Base-by-base conservation (phyloP, 1,140 invertebrate species). In the Trichomalopsis sarcophagae region DNA sequence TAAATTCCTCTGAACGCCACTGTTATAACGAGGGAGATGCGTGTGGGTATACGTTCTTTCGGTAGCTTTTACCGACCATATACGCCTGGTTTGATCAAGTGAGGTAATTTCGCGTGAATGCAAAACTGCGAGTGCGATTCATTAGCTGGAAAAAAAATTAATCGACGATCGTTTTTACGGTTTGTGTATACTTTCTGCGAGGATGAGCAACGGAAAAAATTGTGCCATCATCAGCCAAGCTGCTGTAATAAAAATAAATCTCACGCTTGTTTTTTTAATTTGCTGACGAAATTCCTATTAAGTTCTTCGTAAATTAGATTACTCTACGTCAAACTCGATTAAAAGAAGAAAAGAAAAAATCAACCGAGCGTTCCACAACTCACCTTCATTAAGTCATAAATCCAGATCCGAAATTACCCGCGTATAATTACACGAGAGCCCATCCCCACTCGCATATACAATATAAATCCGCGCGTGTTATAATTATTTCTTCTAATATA, bases 381-480 rank as follows among this genome's bases (percentile, higher is more conserved):
- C 36, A 79, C 66, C 9, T 79, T 79, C 73, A 84, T 79, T 71
- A 78, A 84, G 76, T 79, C 82, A 84, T 84, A 79, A 84, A 84
- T 84, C 69, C 62, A 77, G 10, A 77, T 84, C 17, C 71, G 23
- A 79, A 69, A 73, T 84, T 55, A 62, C 23, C 13, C 36, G 21
- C n/a, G 14, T 76, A 82, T 76, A 82, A 82, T 82, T 76, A 30
- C 55, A 76, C 17, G 40, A 9, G 40, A 9, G 17, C 50, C 50
- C 14, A 55, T 62, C 9, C 23, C n/a, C 23, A 21, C 27, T 27
- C 55, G 17, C 33, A 36, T 36, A 36, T 62, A 69, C 74, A 69
- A n/a, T 50, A 83, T 83, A 83, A 83, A 83, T 83, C 30, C 55
- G 71, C 23, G 55, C 23, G 6, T 0, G 75, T 77, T 77, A 66